phyloP scores from a whole-genome alignment of 2,113 vertebrate species.

The Rhinoderma darwinii region DNA sequence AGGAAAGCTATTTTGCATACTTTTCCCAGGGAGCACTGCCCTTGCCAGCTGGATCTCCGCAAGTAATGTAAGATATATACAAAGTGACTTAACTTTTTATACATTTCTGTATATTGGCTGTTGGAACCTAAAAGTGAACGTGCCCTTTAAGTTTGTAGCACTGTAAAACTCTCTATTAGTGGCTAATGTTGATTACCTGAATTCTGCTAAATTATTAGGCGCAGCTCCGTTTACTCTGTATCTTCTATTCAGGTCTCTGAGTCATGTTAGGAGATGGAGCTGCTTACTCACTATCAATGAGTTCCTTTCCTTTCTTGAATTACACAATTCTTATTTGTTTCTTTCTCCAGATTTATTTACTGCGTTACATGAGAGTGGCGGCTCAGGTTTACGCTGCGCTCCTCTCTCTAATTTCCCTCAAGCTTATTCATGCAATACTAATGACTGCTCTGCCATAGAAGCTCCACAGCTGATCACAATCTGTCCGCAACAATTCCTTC shows the following conservation, averaged over 20 bases:
- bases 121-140: too few species aligned
- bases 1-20: too few species aligned
- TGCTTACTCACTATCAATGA: background rate
- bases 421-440: slow-evolving; percentile 47
- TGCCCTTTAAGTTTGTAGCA: background rate
- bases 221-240: background rate
- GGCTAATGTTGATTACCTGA: background rate
- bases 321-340: slow-evolving; percentile 41
- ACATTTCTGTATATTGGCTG: background rate
- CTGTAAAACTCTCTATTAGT: background rate
- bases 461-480: background rate
- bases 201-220: background rate
- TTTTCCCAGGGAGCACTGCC: too few species aligned
- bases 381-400: slow-evolving; percentile 19
- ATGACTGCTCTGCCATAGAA: background rate
- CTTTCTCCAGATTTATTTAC: background rate
- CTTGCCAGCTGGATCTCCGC: too few species aligned
- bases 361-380: slow-evolving; percentile 41
- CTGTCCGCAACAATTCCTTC: background rate
- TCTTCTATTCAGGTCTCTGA: background rate
- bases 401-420: slow-evolving; percentile 2
- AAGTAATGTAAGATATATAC: too few species aligned
- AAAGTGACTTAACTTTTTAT: too few species aligned
- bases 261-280: background rate
- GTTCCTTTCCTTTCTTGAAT: background rate